Evolutionary conservation across 2,888 invertebrate species (phyloP), one percentile per base, ranked within the genome.

Genomic region (Ametastegia equiseti): DNA sequence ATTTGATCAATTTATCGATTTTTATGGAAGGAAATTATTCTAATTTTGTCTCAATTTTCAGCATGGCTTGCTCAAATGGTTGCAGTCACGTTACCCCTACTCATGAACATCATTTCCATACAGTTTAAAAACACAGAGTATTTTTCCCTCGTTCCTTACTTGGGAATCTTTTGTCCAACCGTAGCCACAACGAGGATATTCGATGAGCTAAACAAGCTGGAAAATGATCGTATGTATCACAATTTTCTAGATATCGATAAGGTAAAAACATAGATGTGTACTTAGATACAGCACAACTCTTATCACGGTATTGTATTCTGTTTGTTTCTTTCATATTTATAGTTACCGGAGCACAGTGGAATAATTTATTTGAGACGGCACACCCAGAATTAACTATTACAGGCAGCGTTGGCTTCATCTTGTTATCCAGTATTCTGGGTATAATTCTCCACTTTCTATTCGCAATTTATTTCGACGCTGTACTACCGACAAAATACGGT

Each of bases 401-500:
- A 27, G 89, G 89, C 69, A 88, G 88, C 83, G 79, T 97, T 85
- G 96, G 96, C 1, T 93, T 95, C 86, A 94, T 96, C 45, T 92
- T 97, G 67, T 86, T 96, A 1, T 95, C 97, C 93, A 91, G 98
- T 86, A 88, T 95, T n/a, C 83, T 96, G 1, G 96, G 97, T 88
- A 92, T 94, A 9, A 80, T 95, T 0, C 71, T 97, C 0, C 97
- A 97, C 88, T 93, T 97, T 90, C 81, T 95, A 2, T 90, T 98
- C 45, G 95, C 98, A 0, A 92, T 98, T 85, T 98, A 98, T 89
- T 92, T 98, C 36, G 98, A 98, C 91, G 96, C 96, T 84, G 94
- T 98, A 9, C 93, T 95, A 83, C 98, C 98, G 0, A 98, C 98
- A 11, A 96, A 96, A 15, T 97, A 94, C 90, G 98, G 98, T 2